Evolutionary conservation across 2,797 vertebrate species (phyloP).

Genomic region (Leontocebus nigricollis): DNA sequence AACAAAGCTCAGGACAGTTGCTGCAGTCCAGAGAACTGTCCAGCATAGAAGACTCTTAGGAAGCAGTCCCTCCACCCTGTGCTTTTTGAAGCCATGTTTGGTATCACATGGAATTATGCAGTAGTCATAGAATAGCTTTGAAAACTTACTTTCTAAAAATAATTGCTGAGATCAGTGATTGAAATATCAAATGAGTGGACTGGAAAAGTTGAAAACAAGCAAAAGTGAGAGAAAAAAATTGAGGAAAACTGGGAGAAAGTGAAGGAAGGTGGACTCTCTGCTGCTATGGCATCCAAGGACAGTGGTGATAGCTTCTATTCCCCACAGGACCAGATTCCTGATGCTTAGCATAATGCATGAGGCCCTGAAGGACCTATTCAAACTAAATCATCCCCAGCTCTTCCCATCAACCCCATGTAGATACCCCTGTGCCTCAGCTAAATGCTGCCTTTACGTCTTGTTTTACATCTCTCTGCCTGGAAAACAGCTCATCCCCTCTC

Average conservation of each 20-base stretch:
- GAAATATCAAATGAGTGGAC: not conserved
- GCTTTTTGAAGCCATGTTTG: not conserved
- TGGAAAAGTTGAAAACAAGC: not conserved
- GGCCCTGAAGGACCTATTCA: not conserved
- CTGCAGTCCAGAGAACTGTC: too few species aligned
- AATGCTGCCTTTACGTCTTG: not conserved
- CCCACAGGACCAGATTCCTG: not conserved
- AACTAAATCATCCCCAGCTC: not conserved
- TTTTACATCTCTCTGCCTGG: not conserved
- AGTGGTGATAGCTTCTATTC: too few species aligned
- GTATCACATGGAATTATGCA: not conserved
- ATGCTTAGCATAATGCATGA: not conserved
- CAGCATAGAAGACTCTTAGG: not conserved
- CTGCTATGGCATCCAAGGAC: not conserved
- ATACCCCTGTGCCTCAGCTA: not conserved
- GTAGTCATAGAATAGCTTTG: not conserved
- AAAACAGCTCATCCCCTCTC: not conserved
- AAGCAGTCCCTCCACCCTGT: too few species aligned
- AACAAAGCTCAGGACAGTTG: not conserved
- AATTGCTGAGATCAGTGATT: not conserved
- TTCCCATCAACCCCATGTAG: not conserved
- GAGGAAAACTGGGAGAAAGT: not conserved
- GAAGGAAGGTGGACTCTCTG: not conserved
- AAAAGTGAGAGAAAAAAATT: not conserved
- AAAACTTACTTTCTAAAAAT: not conserved